These are phyloP conservation scores for Tholera decimalis DNA, from an alignment of 2,888 invertebrate genomes.

Conservation along the genomic window DNA sequence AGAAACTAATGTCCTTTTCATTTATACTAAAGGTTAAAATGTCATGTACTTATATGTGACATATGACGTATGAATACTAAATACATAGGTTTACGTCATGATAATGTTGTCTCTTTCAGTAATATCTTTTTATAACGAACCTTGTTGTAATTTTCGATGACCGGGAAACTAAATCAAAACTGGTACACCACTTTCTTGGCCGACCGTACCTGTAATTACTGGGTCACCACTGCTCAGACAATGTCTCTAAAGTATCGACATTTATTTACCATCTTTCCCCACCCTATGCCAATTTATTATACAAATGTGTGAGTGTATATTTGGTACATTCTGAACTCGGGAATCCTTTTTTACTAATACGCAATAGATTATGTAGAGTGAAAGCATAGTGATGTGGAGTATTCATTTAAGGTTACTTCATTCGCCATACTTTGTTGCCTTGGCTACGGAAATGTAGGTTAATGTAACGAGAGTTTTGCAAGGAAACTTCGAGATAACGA, in stretches of 20 bases:
- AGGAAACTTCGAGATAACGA: slow-evolving; percentile 2
- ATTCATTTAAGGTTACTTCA: slow-evolving; percentile 51
- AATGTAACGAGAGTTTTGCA: slow-evolving; percentile 11
- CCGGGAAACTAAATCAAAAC: too few relatives aligned
- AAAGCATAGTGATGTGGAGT: slow-evolving; percentile 71
- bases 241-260: slow-evolving; percentile 47
- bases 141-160: too few relatives aligned
- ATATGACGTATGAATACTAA: too few relatives aligned
- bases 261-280: slow-evolving; percentile 26
- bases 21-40: too few relatives aligned
- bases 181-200: too few relatives aligned
- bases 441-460: slow-evolving; percentile 10
- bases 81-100: too few relatives aligned
- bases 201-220: too few relatives aligned
- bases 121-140: too few relatives aligned
- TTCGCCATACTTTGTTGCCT: slow-evolving; percentile 18
- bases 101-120: too few relatives aligned
- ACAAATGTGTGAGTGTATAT: slow-evolving; percentile 72
- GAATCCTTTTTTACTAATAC: slow-evolving; percentile 69
- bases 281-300: slow-evolving; percentile 71
- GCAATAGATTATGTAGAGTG: slow-evolving; percentile 72
- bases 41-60: too few relatives aligned
- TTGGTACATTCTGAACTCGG: slow-evolving; percentile 59
- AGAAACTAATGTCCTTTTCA: too few relatives aligned
- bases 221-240: too few relatives aligned